Conservation (phyloP, 2,797 vertebrate genomes). For the Epinephelus malabaricus region DNA sequence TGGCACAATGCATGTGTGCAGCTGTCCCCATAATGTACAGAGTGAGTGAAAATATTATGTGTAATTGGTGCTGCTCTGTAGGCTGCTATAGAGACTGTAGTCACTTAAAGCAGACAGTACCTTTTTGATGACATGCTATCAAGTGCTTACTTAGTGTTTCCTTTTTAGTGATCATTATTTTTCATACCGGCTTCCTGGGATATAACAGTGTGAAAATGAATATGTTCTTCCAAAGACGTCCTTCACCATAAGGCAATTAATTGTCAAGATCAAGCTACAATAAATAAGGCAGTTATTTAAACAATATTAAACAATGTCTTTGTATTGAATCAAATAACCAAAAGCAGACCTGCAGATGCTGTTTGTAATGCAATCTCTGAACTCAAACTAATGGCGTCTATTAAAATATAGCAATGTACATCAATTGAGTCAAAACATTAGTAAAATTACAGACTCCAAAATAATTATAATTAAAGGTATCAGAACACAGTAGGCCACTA, state of each 20-base stretch:
- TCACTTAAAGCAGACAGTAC: not conserved
- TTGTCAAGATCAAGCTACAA: not conserved
- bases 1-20: conserved; percentile 3
- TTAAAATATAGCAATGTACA: conserved; percentile 20
- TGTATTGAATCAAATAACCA: not conserved
- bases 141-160: not conserved
- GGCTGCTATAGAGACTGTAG: not conserved
- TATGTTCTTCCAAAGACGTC: not conserved
- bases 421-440: conserved; percentile 15
- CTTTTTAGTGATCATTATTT: not conserved
- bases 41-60: not conserved
- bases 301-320: not conserved
- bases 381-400: conserved; percentile 17
- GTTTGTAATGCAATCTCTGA: conserved; percentile 4
- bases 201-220: not conserved
- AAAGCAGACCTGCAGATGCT: not conserved
- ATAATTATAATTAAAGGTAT: conserved; percentile 5
- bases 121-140: not conserved
- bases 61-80: not conserved
- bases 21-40: conserved; percentile 1
- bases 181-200: not conserved
- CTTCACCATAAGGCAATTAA: not conserved
- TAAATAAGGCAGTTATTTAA: not conserved
- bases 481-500: not conserved
- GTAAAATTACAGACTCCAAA: not conserved